A percentile compares a stretch with the other conserved stretches of the same genome.
Conservation (phyloP, 64 coral and sea anemone genomes). For the Exaiptasia diaphana region DNA sequence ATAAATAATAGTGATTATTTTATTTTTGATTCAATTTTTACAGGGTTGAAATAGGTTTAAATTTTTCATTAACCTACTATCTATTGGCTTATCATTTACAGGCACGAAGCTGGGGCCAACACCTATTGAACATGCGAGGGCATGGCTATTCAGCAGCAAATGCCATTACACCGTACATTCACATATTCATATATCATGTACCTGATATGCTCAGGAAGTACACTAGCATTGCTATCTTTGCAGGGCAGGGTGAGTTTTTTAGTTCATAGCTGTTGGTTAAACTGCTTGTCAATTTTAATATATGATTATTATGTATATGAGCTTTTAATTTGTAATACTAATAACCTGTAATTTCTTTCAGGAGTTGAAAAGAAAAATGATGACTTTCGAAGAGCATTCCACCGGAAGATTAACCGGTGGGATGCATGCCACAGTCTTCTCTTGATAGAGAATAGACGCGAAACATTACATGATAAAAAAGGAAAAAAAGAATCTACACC, state of each 20-base stretch:
- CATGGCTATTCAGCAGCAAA: constrained; percentile 33
- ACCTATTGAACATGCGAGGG: constrained; percentile 19
- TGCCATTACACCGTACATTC: constrained; percentile 44
- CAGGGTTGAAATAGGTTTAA: no score
- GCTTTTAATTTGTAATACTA: not conserved
- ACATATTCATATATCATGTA: constrained; percentile 32
- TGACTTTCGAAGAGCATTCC: constrained; percentile 14
- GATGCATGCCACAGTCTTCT: constrained; percentile 17
- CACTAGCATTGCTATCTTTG: constrained; percentile 3
- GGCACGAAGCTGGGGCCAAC: constrained; percentile 36
- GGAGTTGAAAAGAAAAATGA: constrained; percentile 44
- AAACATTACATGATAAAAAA: not conserved
- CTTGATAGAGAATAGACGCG: constrained; percentile 26
- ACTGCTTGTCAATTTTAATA: not conserved
- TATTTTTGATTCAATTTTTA: not conserved
- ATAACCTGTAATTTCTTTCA: not conserved
- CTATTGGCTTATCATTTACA: not conserved
- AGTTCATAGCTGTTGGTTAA: not conserved
- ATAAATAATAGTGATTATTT: not conserved
- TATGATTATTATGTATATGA: not conserved
- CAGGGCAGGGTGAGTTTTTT: constrained; percentile 22
- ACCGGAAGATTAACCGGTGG: constrained; percentile 33
- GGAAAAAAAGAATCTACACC: not conserved
- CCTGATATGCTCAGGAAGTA: constrained; percentile 1
- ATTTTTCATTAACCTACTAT: no score